Conservation (phyloP, 2,113 vertebrate genomes). For the Caretta caretta region DNA sequence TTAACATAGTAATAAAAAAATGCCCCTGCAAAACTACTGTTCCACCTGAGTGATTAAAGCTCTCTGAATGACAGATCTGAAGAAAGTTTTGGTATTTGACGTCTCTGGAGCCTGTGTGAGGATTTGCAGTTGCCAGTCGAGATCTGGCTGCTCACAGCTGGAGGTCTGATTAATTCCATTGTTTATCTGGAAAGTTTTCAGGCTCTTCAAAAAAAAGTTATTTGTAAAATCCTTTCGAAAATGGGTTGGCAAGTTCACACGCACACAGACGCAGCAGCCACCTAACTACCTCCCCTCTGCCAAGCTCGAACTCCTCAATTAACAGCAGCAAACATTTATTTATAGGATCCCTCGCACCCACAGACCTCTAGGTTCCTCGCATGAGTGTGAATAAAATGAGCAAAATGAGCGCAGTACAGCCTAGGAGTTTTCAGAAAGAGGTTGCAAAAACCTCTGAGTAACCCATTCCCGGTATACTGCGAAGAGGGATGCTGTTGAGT, state of each 20-base stretch:
- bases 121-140: not conserved
- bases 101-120: rapidly evolving
- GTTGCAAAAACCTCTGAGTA: not conserved
- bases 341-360: not conserved
- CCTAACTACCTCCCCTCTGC: rapidly evolving
- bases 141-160: rapidly evolving
- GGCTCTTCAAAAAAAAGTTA: not conserved
- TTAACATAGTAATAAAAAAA: not conserved
- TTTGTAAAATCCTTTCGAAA: not conserved
- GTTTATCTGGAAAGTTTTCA: not conserved
- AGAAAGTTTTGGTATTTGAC: rapidly evolving
- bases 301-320: not conserved
- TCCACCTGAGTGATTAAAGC: rapidly evolving
- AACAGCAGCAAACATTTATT: not conserved
- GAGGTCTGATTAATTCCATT: not conserved
- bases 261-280: not conserved
- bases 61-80: not conserved
- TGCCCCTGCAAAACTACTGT: not conserved
- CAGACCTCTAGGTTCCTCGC: not conserved
- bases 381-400: not conserved
- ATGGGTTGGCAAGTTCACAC: not conserved
- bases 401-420: not conserved
- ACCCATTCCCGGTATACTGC: not conserved
- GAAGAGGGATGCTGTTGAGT: not conserved
- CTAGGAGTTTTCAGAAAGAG: not conserved